Conservation (phyloP, 2,797 vertebrate species). For the Peromyscus melanophrys region DNA sequence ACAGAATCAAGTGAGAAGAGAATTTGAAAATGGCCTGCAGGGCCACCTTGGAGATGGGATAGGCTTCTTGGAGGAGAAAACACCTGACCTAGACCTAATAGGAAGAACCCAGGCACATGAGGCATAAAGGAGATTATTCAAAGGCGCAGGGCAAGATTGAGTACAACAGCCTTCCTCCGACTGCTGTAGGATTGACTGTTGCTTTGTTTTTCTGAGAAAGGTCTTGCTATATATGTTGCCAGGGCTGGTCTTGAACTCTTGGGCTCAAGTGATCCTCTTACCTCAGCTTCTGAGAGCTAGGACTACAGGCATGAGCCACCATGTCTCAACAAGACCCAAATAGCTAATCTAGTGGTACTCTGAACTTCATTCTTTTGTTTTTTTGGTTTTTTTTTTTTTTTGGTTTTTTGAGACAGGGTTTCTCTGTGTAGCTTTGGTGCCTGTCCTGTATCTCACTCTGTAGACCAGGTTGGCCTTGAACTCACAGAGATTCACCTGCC, state of each 20-base stretch:
- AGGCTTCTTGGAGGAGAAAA: not conserved
- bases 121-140: not conserved
- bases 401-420: too few species aligned
- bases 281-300: not conserved
- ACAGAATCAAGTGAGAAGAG: not conserved
- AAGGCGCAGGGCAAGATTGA: not conserved
- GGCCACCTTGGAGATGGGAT: not conserved
- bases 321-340: not conserved
- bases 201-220: not conserved
- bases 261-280: not conserved
- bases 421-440: too few species aligned
- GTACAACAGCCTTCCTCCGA: constrained; percentile 3
- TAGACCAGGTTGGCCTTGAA: too few species aligned
- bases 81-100: not conserved
- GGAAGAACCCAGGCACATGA: not conserved
- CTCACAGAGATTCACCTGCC: too few species aligned
- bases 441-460: too few species aligned
- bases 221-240: not conserved
- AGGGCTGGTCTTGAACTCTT: not conserved
- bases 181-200: not conserved
- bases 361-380: not conserved
- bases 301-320: not conserved
- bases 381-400: too few species aligned
- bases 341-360: not conserved
- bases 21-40: not conserved